A percentile compares a stretch with the other conserved stretches of the same genome.
phyloP scores from a whole-genome alignment of 2,888 invertebrate genomes.

The Eristalis arbustorum region DNA sequence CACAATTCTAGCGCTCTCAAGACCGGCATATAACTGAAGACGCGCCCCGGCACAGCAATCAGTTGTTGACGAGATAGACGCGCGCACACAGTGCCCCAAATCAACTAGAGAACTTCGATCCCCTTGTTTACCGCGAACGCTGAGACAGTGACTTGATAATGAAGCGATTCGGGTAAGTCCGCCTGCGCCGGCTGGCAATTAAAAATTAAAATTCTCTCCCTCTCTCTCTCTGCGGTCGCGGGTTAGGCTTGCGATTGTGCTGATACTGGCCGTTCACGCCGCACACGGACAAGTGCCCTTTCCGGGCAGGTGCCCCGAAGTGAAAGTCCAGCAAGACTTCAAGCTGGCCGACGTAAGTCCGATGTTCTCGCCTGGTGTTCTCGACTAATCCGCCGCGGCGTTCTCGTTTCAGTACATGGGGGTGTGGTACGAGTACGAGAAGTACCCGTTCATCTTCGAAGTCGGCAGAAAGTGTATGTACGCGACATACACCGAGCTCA shows the following conservation, averaged over 20 bases:
- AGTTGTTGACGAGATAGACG: conserved; percentile 51
- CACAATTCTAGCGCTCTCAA: not conserved
- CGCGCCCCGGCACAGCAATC: conserved; percentile 27
- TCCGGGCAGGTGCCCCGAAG: conserved; percentile 84
- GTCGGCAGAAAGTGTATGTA: conserved; percentile 88
- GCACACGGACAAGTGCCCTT: conserved; percentile 83
- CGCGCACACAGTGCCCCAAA: conserved; percentile 36
- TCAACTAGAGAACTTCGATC: conserved; percentile 14
- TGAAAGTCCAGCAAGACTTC: conserved; percentile 83
- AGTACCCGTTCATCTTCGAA: conserved; percentile 89
- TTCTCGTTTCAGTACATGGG: conserved; percentile 84
- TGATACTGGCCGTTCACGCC: conserved; percentile 34
- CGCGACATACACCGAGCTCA: conserved; percentile 83
- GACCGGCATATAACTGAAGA: conserved; percentile 43
- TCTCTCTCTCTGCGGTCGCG: not conserved
- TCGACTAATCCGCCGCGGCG: not conserved
- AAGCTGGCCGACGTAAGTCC: conserved; percentile 80
- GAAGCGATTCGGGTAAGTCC: conserved; percentile 52
- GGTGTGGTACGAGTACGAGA: conserved; percentile 89
- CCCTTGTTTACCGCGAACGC: conserved; percentile 2
- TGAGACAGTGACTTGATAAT: conserved; percentile 15
- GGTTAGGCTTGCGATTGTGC: not conserved
- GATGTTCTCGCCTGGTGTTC: not conserved
- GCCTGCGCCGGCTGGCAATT: not conserved
- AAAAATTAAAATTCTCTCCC: not conserved